Base-by-base conservation (phyloP, 2,797 vertebrate genomes). In the Ficedula albicollis region DNA sequence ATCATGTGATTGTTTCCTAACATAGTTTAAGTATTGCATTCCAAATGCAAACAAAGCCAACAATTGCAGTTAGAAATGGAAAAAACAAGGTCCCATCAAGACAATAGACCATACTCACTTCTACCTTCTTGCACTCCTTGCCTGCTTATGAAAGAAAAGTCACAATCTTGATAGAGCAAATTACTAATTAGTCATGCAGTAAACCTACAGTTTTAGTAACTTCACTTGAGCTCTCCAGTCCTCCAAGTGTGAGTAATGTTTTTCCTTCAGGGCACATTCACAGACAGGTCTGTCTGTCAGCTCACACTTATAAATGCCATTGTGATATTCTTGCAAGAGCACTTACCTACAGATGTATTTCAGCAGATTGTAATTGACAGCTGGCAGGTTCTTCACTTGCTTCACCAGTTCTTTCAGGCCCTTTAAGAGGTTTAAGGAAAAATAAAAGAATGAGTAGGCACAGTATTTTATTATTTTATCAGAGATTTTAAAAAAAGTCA, bases 281-380 rank as follows among this genome's bases (percentile, higher is more conserved):
- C 46, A 84, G 73, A 66, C 43, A 63, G 23, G 15, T 72, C 29
- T 89, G 36, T 75, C 64, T 89, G 79, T 64, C 69, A 70, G 60
- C 62, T 76, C 43, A 34, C 36, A 48, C 48, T 63, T 75, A 91
- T 9, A 68, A 84, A 84, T 38, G 52, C 15, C 51, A 68, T 6
- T 32, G 51, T 27, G 63, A 78, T 56, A 39, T 41, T 72, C 78
- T 79, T 73, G 36, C 51, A 58, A 79, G n/a, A 77, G 46, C 36
- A 90, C 96, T 97, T 98, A 99, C 99, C 99, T 99, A 98, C 99
- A 99, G 94, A 99, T 99, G 86, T 99, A 99, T 97, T 99, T 99
- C 82, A 99, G 98, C 70, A 99, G 98, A 96, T 99, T 99, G 97
- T 98, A 99, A 97, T 99, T 99, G 86, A 99, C 99, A 73, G 97